These are phyloP conservation scores for Oostethus manadensis DNA, from an alignment of 2,113 vertebrate species.

Conservation along the genomic window DNA sequence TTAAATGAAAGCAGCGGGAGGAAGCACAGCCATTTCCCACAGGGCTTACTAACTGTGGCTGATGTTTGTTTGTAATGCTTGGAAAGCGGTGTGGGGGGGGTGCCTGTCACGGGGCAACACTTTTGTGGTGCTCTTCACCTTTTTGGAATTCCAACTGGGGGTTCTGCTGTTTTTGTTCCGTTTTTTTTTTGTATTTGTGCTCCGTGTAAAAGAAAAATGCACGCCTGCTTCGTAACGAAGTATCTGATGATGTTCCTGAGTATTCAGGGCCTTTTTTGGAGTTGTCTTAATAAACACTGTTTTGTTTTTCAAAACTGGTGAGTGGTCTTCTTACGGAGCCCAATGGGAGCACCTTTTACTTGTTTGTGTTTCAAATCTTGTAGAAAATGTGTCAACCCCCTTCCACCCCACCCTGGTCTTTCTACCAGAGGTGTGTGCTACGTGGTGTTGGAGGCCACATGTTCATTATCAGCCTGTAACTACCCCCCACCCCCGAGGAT, in stretches of 20 bases:
- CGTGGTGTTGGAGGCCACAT: constrained; percentile 25
- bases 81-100: background rate
- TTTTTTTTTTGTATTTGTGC: constrained; percentile 20
- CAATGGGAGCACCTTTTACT: background rate
- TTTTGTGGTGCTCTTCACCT: constrained; percentile 50
- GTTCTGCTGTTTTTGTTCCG: constrained; percentile 27
- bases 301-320: constrained; percentile 56
- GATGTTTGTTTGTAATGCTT: constrained; percentile 16
- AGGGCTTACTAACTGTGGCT: constrained; percentile 3
- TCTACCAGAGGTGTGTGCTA: background rate
- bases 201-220: constrained; percentile 43
- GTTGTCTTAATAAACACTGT: constrained; percentile 72
- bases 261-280: constrained; percentile 57
- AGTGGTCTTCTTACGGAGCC: background rate
- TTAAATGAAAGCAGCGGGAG: background rate
- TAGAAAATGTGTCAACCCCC: background rate
- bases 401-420: background rate
- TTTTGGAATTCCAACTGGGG: constrained; percentile 42
- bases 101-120: constrained; percentile 19
- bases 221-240: constrained; percentile 75
- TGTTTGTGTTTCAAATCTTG: background rate
- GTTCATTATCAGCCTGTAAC: constrained; percentile 44
- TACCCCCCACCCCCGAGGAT: constrained; percentile 19
- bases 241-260: constrained; percentile 65
- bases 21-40: constrained; percentile 11